These are phyloP conservation scores for Eubasilissa splendida DNA, from an alignment of 2,888 invertebrate species.

Conservation along the genomic window DNA sequence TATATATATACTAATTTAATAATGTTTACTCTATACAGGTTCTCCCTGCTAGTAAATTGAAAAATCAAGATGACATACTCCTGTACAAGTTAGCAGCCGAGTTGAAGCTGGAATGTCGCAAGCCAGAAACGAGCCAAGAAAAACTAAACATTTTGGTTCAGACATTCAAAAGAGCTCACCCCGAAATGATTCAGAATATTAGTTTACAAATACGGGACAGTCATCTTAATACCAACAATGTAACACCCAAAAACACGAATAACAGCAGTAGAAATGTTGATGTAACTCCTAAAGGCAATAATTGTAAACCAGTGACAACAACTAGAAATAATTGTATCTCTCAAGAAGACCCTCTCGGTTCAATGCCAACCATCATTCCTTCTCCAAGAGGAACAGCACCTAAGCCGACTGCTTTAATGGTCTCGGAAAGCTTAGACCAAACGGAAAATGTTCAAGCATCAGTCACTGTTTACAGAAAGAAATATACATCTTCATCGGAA, in stretches of 20 bases:
- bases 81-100: slow-evolving; percentile 67
- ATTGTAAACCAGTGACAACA: not conserved
- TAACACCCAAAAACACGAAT: not conserved
- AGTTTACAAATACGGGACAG: slow-evolving; percentile 1
- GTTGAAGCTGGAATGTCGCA: slow-evolving; percentile 63
- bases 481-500: slow-evolving; percentile 1
- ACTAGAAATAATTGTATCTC: slow-evolving; percentile 2
- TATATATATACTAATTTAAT: too few relatives aligned
- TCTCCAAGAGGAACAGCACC: not conserved
- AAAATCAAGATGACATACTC: slow-evolving; percentile 61
- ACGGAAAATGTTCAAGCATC: slow-evolving; percentile 23
- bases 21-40: slow-evolving; percentile 61
- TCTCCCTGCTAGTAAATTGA: slow-evolving; percentile 61
- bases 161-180: slow-evolving; percentile 65
- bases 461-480: slow-evolving; percentile 21
- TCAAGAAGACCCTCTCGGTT: slow-evolving; percentile 35
- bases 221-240: not conserved
- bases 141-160: slow-evolving; percentile 61
- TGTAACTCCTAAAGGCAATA: not conserved
- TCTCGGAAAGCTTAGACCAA: not conserved
- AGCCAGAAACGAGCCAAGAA: slow-evolving; percentile 60
- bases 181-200: slow-evolving; percentile 61
- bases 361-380: not conserved
- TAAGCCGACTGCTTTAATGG: not conserved
- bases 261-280: not conserved